Conservation (phyloP, 2,888 invertebrate genomes). For the Electrophaes corylata region DNA sequence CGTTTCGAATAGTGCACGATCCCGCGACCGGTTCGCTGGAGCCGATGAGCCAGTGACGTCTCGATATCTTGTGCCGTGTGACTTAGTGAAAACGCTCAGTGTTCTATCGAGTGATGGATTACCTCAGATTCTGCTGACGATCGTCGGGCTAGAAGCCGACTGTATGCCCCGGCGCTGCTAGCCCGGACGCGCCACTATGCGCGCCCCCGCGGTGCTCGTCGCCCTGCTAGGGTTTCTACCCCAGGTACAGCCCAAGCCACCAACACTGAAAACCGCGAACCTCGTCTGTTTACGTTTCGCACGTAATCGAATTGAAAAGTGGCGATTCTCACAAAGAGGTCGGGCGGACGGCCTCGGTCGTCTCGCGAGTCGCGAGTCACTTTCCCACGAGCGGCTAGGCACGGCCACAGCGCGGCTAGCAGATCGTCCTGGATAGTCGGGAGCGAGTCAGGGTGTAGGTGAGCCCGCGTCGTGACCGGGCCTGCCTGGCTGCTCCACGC, state of each 20-base stretch:
- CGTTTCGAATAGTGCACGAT: constrained; percentile 80
- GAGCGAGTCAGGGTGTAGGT: constrained; percentile 64
- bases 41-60: constrained; percentile 81
- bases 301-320: constrained; percentile 52
- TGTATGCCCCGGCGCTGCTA: constrained; percentile 81
- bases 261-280: constrained; percentile 71
- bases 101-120: constrained; percentile 82
- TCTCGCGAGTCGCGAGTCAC: constrained; percentile 68
- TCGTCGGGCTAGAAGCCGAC: constrained; percentile 67
- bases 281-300: constrained; percentile 69
- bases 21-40: constrained; percentile 76
- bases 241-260: constrained; percentile 75
- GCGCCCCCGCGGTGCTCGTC: constrained; percentile 82
- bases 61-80: constrained; percentile 78
- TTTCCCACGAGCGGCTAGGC: constrained; percentile 73
- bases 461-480: constrained; percentile 78
- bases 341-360: constrained; percentile 51
- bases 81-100: constrained; percentile 81
- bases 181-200: constrained; percentile 81
- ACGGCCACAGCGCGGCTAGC: constrained; percentile 37
- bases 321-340: constrained; percentile 55
- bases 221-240: constrained; percentile 84
- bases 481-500: constrained; percentile 51
- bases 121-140: constrained; percentile 77
- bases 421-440: constrained; percentile 79